A percentile compares a stretch with the other conserved stretches of the same genome.
These are phyloP conservation scores for Amaurobius ferox DNA, from an alignment of 2,888 invertebrate species.

Conservation along the genomic window DNA sequence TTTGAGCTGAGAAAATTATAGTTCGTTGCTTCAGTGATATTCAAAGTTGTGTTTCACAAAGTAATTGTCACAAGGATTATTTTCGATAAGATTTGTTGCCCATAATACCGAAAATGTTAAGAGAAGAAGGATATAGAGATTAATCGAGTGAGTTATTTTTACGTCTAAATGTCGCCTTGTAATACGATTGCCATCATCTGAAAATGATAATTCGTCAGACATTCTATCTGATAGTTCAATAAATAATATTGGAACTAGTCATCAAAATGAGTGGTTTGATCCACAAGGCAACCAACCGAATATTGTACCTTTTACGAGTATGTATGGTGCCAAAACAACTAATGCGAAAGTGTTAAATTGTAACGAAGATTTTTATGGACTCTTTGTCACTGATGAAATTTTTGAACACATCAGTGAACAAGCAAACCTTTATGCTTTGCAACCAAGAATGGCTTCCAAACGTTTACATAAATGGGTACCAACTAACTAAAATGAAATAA, in stretches of 20 bases:
- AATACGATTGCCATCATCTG: too few relatives aligned
- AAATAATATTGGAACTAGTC: too few relatives aligned
- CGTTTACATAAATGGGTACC: background rate
- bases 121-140: background rate
- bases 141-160: background rate
- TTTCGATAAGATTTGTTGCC: too few relatives aligned
- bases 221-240: background rate
- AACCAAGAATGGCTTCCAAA: background rate
- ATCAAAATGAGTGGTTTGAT: too few relatives aligned
- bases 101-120: too few relatives aligned
- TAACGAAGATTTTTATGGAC: background rate
- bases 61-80: too few relatives aligned
- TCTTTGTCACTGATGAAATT: background rate
- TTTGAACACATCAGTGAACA: background rate
- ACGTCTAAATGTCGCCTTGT: background rate
- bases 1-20: too few relatives aligned
- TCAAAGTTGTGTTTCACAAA: too few relatives aligned
- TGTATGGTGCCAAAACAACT: background rate
- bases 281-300: background rate
- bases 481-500: background rate
- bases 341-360: background rate
- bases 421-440: background rate
- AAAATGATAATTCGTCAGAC: background rate
- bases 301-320: background rate
- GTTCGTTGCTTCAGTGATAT: too few relatives aligned